Conservation (phyloP, 2,888 invertebrate species). For the Diaprepes abbreviatus region DNA sequence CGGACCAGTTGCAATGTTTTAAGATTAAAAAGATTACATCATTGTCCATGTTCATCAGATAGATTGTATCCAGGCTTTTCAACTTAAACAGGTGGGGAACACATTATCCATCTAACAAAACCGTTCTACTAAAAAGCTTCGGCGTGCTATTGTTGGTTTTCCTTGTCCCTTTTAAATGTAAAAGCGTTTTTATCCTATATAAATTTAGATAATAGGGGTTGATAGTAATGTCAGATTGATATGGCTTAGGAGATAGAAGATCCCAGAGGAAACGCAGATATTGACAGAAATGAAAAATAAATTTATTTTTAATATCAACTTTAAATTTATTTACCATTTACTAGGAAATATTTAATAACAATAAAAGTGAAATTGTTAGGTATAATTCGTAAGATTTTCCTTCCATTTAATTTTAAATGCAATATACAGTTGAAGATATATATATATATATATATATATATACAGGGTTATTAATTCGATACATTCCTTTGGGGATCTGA, state of each 20-base stretch:
- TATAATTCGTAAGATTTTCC: too few species aligned
- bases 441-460: too few species aligned
- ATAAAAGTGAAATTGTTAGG: too few species aligned
- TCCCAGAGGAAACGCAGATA: background rate
- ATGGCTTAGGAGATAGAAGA: background rate
- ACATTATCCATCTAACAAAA: conserved; percentile 12
- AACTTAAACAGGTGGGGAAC: conserved; percentile 35
- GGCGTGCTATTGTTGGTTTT: conserved; percentile 36
- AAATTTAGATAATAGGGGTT: conserved; percentile 1
- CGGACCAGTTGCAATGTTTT: conserved; percentile 42
- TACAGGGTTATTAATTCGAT: too few species aligned
- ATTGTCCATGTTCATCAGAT: conserved; percentile 41
- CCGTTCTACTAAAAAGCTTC: conserved; percentile 20
- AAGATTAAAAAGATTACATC: conserved; percentile 49
- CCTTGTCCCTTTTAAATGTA: conserved; percentile 31
- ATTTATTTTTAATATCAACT: too few species aligned
- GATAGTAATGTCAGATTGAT: conserved; percentile 1
- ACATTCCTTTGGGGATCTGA: too few species aligned
- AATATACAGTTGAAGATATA: too few species aligned
- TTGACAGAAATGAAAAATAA: too few species aligned
- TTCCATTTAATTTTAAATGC: too few species aligned
- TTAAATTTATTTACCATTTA: too few species aligned
- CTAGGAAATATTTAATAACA: too few species aligned
- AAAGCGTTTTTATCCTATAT: conserved; percentile 24
- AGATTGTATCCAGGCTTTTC: conserved; percentile 33